Percentiles rank a stretch among this genome's conserved stretches.
These are phyloP conservation scores for Nomada flava DNA, from an alignment of 2,888 invertebrate species.

Conservation along the genomic window DNA sequence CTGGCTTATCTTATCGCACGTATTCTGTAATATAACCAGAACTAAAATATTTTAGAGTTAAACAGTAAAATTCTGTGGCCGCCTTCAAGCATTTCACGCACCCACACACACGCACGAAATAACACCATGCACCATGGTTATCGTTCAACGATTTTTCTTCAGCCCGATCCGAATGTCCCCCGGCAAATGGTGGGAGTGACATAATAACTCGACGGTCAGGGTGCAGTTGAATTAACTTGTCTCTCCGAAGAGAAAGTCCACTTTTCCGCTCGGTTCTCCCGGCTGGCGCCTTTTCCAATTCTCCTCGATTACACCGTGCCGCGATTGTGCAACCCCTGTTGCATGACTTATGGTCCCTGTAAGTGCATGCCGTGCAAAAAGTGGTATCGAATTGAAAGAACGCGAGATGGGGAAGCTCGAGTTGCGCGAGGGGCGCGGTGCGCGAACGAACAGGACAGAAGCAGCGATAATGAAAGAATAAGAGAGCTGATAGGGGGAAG, in stretches of 20 bases:
- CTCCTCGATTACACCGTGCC: conserved; percentile 61
- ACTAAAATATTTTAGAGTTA: too few relatives aligned
- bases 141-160: background rate
- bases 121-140: too few relatives aligned
- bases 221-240: conserved; percentile 59
- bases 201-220: conserved; percentile 26
- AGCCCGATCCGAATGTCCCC: conserved; percentile 16
- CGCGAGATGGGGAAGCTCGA: background rate
- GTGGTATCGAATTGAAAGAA: background rate
- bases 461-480: background rate
- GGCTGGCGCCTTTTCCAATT: conserved; percentile 69
- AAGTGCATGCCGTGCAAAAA: background rate
- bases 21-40: too few relatives aligned
- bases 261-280: conserved; percentile 59
- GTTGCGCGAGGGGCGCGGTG: too few relatives aligned
- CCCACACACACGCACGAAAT: too few relatives aligned
- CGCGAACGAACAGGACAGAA: too few relatives aligned
- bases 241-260: conserved; percentile 63
- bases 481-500: background rate
- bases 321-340: conserved; percentile 54
- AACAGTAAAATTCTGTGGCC: too few relatives aligned
- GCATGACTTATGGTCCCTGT: conserved; percentile 35
- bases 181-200: conserved; percentile 34
- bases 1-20: too few relatives aligned
- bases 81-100: too few relatives aligned